Evolutionary conservation across 2,888 invertebrate species (phyloP), one percentile per base, ranked within the genome.

Genomic region (Coelopa pilipes): DNA sequence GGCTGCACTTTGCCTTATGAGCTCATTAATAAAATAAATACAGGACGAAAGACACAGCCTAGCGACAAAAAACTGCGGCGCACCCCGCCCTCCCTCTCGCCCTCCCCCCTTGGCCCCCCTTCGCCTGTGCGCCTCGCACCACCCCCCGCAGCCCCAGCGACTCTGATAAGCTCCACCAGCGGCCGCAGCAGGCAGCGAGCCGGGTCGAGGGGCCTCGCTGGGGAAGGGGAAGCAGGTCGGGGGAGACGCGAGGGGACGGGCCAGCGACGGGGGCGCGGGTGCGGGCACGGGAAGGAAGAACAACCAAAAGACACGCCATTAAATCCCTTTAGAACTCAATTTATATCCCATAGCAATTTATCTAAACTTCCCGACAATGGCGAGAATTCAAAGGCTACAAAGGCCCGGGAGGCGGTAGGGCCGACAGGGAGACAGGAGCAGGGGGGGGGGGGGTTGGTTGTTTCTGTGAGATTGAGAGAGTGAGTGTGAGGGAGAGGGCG

Each of bases 341-440:
- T 84, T 81, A 81, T 83, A 84, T 84, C 84, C 84, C 84, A 83
- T 80, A 81, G 81, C 84, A 84, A 84, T 84, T 84, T 84, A 84
- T 71, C 55, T 71, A 63, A 71, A 71, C 59, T 59, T 59, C 24
- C 69, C 57, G 17, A 66, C 59, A 62, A 63, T 46, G 57, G 46
- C 17, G n/a, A 65, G n/a, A 69, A 59, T 10, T 53, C 55, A 49
- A 67, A 62, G 17, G 72, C 50, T 19, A 55, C 13, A 50, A 13
- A 49, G 75, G 70, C 59, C 46, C 55, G 65, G 74, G 15, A 73
- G 76, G 59, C n/a, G 45, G 66, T 69, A 74, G 34, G 7, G 34
- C 34, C 34, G 34, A 34, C 4, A 34, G 34, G 34, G 57, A 73
- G 76, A 62, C n/a, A 49, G 66, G 69, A 74, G 7, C 4, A 34